phyloP scores from a whole-genome alignment of 2,888 invertebrate species.

The Galerucella nymphaeae region DNA sequence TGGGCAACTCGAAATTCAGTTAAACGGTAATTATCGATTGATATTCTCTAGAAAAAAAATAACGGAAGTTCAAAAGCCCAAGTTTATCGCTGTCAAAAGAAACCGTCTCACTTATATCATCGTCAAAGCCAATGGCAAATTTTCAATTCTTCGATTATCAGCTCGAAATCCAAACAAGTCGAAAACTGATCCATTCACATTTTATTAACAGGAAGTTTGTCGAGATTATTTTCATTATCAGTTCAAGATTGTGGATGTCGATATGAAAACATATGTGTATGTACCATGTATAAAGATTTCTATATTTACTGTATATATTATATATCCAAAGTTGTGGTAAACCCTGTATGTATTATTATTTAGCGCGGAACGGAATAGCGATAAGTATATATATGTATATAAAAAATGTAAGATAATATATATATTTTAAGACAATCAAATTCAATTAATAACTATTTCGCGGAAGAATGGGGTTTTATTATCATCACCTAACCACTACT shows the following conservation, averaged over 20 bases:
- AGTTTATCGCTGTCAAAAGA: slow-evolving; percentile 14
- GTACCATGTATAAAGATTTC: slow-evolving; percentile 12
- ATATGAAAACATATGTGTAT: slow-evolving; percentile 26
- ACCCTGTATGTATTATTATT: slow-evolving; percentile 9
- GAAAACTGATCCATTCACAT: slow-evolving; percentile 38
- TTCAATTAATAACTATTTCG: slow-evolving; percentile 38
- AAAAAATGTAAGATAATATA: slow-evolving; percentile 29
- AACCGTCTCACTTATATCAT: slow-evolving; percentile 11
- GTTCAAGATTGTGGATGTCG: slow-evolving; percentile 45
- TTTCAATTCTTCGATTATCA: slow-evolving; percentile 16
- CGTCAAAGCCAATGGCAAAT: slow-evolving; percentile 9
- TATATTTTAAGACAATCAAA: slow-evolving; percentile 44
- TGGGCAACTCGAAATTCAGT: neutral
- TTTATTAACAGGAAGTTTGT: slow-evolving; percentile 50
- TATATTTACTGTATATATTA: slow-evolving; percentile 24
- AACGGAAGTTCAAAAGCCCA: slow-evolving; percentile 16
- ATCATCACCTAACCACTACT: slow-evolving; percentile 36
- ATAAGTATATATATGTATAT: slow-evolving; percentile 15
- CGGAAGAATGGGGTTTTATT: slow-evolving; percentile 47
- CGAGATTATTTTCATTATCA: slow-evolving; percentile 50
- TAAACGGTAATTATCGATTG: slow-evolving; percentile 2
- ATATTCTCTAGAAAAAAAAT: neutral
- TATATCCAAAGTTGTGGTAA: neutral
- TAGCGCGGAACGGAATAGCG: slow-evolving; percentile 20
- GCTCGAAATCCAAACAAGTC: slow-evolving; percentile 39